Evolutionary conservation across 2,113 vertebrate genomes (phyloP).

Genomic region (Eulemur macaco): DNA sequence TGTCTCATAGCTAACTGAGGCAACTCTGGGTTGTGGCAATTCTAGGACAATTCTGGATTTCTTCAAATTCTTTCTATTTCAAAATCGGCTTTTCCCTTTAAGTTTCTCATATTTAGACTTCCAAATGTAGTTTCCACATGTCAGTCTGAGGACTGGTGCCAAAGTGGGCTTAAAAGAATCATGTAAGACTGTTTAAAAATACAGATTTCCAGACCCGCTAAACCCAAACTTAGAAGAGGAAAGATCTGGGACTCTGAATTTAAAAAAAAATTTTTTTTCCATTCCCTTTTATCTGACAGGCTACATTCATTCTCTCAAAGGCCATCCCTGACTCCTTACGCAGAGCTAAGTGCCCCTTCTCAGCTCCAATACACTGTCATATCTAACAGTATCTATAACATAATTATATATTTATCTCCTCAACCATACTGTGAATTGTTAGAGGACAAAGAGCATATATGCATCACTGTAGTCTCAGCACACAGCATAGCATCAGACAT

Average conservation of each 20-base stretch:
- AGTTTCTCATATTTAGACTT: background rate
- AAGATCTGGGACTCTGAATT: background rate
- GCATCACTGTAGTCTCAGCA: background rate
- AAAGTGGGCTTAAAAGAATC: background rate
- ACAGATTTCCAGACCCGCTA: background rate
- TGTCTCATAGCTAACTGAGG: background rate
- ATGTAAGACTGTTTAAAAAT: background rate
- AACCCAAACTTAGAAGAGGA: background rate
- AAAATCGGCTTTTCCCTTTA: background rate
- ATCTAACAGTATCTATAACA: background rate
- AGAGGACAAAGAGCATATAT: background rate
- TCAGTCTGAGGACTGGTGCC: background rate
- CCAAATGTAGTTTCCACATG: background rate
- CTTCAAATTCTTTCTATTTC: constrained; percentile 13
- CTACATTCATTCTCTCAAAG: background rate
- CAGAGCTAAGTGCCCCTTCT: background rate
- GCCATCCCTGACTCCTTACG: background rate
- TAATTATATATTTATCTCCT: background rate
- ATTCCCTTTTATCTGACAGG: background rate
- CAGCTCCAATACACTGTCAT: background rate
- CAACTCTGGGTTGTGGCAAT: background rate
- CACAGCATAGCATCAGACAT: background rate
- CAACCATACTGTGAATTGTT: background rate
- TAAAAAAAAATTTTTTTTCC: background rate
- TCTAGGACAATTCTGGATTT: background rate